phyloP scores from a whole-genome alignment of 2,113 vertebrate genomes.

The Cephalopholis sonnerati region DNA sequence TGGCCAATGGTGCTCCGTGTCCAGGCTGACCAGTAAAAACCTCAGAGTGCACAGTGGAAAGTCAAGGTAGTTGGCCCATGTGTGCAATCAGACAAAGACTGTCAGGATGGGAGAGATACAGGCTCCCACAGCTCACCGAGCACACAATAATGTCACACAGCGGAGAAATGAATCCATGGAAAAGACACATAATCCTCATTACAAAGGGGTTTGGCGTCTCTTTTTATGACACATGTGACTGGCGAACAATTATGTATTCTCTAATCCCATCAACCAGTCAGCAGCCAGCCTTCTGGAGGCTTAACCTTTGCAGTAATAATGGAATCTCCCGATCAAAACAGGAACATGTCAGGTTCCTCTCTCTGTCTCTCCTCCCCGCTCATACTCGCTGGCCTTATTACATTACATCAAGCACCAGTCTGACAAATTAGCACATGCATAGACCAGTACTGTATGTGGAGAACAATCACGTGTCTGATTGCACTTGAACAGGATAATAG shows the following conservation, averaged over 20 bases:
- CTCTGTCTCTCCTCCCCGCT: constrained; percentile 8
- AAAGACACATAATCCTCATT: constrained; percentile 84
- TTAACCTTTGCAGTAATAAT: constrained; percentile 71
- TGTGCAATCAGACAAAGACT: constrained; percentile 76
- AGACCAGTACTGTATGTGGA: constrained; percentile 17
- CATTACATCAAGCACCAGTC: constrained; percentile 29
- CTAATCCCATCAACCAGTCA: constrained; percentile 75
- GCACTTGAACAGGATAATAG: constrained; percentile 48
- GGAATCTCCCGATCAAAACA: constrained; percentile 73
- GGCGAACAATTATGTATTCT: constrained; percentile 80
- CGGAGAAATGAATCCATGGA: constrained; percentile 83
- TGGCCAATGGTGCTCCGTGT: constrained; percentile 67
- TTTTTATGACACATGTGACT: constrained; percentile 81
- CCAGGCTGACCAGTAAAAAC: constrained; percentile 79
- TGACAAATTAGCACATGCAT: constrained; percentile 42
- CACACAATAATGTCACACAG: constrained; percentile 72
- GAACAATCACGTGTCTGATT: constrained; percentile 33
- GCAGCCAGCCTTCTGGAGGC: constrained; percentile 62
- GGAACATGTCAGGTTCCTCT: constrained; percentile 56
- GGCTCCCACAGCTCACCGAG: constrained; percentile 54
- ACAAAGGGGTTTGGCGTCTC: constrained; percentile 76
- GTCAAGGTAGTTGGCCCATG: constrained; percentile 70
- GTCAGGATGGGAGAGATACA: constrained; percentile 76
- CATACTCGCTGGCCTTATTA: constrained; percentile 38
- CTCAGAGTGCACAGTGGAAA: constrained; percentile 76